phyloP scores from a whole-genome alignment of 2,113 vertebrate genomes.

The Hiodon alosoides region DNA sequence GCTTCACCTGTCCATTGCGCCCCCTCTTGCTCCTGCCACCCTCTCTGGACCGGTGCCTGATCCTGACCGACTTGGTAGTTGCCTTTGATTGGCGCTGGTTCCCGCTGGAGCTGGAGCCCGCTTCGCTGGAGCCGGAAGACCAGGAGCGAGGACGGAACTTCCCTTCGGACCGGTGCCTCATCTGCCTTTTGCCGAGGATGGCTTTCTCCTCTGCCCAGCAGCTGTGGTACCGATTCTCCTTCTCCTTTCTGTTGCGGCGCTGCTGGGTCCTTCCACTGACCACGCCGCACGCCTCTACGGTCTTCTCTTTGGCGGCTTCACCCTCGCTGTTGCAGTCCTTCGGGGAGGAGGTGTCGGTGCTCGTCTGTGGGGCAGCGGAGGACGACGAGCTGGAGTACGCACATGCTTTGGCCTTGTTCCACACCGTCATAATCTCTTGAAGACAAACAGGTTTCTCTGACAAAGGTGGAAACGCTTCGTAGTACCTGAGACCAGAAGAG shows the following conservation, averaged over 20 bases:
- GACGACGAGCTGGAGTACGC: constrained; percentile 90
- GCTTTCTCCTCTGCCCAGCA: constrained; percentile 62
- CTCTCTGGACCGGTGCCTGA: constrained; percentile 86
- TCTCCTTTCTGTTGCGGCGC: constrained; percentile 75
- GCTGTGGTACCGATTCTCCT: constrained; percentile 72
- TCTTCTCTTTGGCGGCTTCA: constrained; percentile 71
- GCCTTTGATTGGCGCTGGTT: constrained; percentile 76
- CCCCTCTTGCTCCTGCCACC: constrained; percentile 72
- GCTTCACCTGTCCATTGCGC: constrained; percentile 75
- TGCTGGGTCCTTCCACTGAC: constrained; percentile 63
- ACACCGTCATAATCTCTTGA: constrained; percentile 97
- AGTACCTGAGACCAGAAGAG: constrained; percentile 74
- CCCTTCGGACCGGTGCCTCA: constrained; percentile 75
- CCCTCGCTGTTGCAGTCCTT: constrained; percentile 92
- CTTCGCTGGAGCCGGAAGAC: constrained; percentile 96
- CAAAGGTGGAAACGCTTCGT: constrained; percentile 96
- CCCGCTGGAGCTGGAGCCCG: constrained; percentile 89
- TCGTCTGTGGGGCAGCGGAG: constrained; percentile 89
- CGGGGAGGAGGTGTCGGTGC: constrained; percentile 92
- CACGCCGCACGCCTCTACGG: constrained; percentile 50
- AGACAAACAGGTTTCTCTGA: constrained; percentile 97
- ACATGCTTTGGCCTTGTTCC: constrained; percentile 89
- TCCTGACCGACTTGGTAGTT: constrained; percentile 71
- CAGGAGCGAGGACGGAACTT: constrained; percentile 87
- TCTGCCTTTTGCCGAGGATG: constrained; percentile 70